Evolutionary conservation across 2,888 invertebrate species (phyloP).

Genomic region (Caenorhabditis wallacei): DNA sequence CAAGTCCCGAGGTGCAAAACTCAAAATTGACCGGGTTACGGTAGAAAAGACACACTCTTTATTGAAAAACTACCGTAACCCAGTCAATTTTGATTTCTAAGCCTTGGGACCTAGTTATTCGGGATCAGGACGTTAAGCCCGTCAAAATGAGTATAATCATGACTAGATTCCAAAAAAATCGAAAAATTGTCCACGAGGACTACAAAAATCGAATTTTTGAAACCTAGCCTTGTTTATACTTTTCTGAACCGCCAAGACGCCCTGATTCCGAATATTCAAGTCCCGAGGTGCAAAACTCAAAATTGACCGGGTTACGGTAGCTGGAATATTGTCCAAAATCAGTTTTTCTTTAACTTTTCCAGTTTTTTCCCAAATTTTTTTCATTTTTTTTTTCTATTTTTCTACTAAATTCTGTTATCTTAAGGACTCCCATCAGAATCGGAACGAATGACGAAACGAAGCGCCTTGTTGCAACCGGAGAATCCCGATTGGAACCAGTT

Average conservation of each 20-base stretch:
- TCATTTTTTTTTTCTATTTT: not conserved
- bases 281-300: too few relatives aligned
- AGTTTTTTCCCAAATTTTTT: not conserved
- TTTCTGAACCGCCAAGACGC: too few relatives aligned
- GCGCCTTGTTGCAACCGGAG: slow-evolving; percentile 36
- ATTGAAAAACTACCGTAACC: not conserved
- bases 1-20: not conserved
- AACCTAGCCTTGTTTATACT: too few relatives aligned
- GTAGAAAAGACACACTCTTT: too few relatives aligned
- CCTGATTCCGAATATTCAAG: not conserved
- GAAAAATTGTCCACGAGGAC: too few relatives aligned
- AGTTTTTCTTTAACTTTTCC: too few relatives aligned
- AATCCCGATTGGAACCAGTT: slow-evolving; percentile 73
- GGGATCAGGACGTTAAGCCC: too few relatives aligned
- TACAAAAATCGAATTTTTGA: too few relatives aligned
- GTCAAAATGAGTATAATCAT: slow-evolving; percentile 6
- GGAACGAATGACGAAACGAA: slow-evolving; percentile 48
- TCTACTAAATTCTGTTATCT: not conserved
- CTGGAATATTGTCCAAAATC: not conserved
- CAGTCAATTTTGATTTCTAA: too few relatives aligned
- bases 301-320: not conserved
- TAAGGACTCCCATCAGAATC: slow-evolving; percentile 21
- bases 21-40: not conserved
- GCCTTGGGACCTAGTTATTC: too few relatives aligned
- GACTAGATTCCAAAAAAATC: not conserved